Evolutionary conservation across 2,113 vertebrate species (phyloP).

Genomic region (Actenoides hombroni): DNA sequence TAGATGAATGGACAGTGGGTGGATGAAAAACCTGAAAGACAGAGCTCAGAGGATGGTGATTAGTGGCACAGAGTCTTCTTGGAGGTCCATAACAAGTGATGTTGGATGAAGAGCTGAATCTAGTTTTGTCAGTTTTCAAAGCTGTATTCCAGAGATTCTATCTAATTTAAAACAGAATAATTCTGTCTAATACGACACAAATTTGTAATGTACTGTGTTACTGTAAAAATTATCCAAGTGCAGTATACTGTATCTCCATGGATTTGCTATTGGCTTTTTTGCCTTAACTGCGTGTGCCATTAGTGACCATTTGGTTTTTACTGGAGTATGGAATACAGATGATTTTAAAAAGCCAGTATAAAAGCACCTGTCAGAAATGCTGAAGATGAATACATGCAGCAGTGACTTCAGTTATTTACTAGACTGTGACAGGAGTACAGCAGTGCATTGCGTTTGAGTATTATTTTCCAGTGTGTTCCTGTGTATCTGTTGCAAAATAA

Average conservation of each 20-base stretch:
- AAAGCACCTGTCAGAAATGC: constrained; percentile 11
- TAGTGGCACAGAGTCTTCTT: too few relatives aligned
- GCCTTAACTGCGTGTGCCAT: constrained; percentile 2
- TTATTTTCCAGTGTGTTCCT: constrained; percentile 14
- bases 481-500: constrained; percentile 15
- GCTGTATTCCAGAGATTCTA: neutral
- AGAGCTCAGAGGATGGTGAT: too few relatives aligned
- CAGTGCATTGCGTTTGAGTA: neutral
- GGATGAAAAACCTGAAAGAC: too few relatives aligned
- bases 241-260: neutral
- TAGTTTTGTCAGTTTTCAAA: neutral
- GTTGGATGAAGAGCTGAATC: neutral
- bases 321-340: neutral
- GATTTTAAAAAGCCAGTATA: neutral
- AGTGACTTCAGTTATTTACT: constrained; percentile 40
- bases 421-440: constrained; percentile 33
- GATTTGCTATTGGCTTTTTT: neutral
- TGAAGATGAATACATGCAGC: neutral
- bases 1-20: too few relatives aligned
- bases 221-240: neutral
- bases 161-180: neutral
- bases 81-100: too few relatives aligned
- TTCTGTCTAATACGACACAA: neutral
- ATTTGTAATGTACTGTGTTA: neutral
- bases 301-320: constrained; percentile 33